These are phyloP conservation scores for Lerema accius DNA, from an alignment of 1,140 invertebrate species.

Conservation along the genomic window DNA sequence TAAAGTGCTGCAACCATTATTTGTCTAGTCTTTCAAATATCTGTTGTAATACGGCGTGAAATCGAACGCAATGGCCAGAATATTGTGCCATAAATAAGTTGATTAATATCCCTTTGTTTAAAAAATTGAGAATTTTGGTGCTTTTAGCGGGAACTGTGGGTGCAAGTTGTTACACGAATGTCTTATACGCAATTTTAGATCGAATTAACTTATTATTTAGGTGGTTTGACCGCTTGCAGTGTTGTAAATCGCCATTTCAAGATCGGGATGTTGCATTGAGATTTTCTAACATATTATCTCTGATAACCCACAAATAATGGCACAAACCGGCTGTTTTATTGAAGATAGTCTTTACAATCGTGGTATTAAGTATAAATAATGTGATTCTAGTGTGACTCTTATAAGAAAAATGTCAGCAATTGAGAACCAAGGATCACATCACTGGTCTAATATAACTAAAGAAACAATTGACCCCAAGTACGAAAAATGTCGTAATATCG, in stretches of 20 bases:
- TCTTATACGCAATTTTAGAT: slow-evolving; percentile 20
- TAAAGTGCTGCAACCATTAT: slow-evolving; percentile 56
- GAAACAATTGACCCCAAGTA: slow-evolving; percentile 61
- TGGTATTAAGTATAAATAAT: slow-evolving; percentile 38
- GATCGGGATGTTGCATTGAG: neutral
- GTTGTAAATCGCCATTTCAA: slow-evolving; percentile 41
- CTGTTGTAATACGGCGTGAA: slow-evolving; percentile 47
- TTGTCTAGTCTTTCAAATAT: slow-evolving; percentile 72
- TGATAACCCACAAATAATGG: slow-evolving; percentile 33
- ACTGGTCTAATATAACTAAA: slow-evolving; percentile 52
- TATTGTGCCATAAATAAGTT: slow-evolving; percentile 73
- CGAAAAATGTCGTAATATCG: slow-evolving; percentile 75
- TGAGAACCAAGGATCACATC: slow-evolving; percentile 43
- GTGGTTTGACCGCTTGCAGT: neutral
- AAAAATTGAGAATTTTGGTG: slow-evolving; percentile 49
- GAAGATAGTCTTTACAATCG: slow-evolving; percentile 18
- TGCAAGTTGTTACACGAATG: slow-evolving; percentile 24
- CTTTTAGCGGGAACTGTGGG: slow-evolving; percentile 35
- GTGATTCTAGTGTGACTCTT: slow-evolving; percentile 53
- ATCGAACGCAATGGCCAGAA: slow-evolving; percentile 52
- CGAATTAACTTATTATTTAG: neutral
- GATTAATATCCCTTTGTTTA: slow-evolving; percentile 73
- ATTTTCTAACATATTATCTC: slow-evolving; percentile 42
- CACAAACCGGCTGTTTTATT: slow-evolving; percentile 20
- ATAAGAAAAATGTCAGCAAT: slow-evolving; percentile 68